A percentile compares a stretch with the other conserved stretches of the same genome.
These are phyloP conservation scores for Podarcis muralis DNA, from an alignment of 2,113 vertebrate genomes.

Conservation along the genomic window DNA sequence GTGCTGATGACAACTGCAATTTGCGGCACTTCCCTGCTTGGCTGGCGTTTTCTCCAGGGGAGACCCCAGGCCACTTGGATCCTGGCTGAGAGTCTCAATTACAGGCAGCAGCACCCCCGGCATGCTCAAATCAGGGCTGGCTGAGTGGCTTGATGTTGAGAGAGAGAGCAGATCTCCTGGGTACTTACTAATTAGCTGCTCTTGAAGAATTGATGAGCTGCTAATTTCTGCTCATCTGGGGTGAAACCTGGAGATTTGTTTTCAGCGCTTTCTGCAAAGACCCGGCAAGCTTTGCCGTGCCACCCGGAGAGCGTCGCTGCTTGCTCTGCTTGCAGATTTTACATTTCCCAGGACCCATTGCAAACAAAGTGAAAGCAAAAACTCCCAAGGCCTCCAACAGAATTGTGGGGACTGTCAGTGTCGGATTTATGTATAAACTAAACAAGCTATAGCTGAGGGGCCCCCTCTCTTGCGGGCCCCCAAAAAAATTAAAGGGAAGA, in stretches of 20 bases:
- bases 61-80: not conserved
- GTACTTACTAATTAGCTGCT: constrained; percentile 73
- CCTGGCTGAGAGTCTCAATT: constrained; percentile 7
- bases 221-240: constrained; percentile 71
- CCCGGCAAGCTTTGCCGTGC: not conserved
- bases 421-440: too few relatives aligned
- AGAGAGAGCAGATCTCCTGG: constrained; percentile 53
- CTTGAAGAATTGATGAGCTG: constrained; percentile 62
- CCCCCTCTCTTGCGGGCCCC: too few relatives aligned
- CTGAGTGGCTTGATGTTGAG: constrained; percentile 53
- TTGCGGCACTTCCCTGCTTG: not conserved
- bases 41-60: not conserved
- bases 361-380: not conserved
- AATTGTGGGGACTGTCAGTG: not conserved
- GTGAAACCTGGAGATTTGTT: constrained; percentile 57
- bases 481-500: too few relatives aligned
- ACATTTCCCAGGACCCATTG: not conserved
- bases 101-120: not conserved
- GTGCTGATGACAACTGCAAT: not conserved
- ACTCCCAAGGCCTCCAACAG: not conserved
- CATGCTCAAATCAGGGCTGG: not conserved
- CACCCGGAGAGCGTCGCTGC: too few relatives aligned
- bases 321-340: not conserved
- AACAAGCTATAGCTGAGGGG: too few relatives aligned
- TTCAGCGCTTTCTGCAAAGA: not conserved